phyloP scores from a whole-genome alignment of 2,113 vertebrate genomes.

The Brienomyrus longianalis region DNA sequence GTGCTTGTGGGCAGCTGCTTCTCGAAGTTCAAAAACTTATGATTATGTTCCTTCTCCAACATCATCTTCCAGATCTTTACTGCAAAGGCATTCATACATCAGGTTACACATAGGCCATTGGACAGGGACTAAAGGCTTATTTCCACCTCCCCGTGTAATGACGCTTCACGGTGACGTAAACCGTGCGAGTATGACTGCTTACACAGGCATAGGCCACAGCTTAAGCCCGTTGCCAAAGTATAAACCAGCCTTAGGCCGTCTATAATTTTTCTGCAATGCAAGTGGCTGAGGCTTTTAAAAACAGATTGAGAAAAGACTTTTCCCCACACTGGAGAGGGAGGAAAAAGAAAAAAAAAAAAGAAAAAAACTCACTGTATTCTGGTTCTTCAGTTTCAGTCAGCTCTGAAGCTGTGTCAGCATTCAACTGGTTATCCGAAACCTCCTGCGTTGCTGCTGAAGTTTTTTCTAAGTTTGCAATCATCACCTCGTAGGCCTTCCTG shows the following conservation, averaged over 20 bases:
- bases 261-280: background rate
- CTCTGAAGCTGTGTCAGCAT: slow-evolving; percentile 26
- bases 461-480: slow-evolving; percentile 65
- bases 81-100: slow-evolving; percentile 23
- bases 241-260: background rate
- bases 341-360: background rate
- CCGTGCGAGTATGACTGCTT: background rate
- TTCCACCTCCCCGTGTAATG: background rate
- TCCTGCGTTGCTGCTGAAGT: slow-evolving; percentile 26
- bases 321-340: background rate
- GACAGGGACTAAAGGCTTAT: background rate
- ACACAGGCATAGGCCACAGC: background rate
- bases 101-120: background rate
- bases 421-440: slow-evolving; percentile 17
- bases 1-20: slow-evolving; percentile 39
- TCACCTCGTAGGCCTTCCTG: slow-evolving; percentile 75
- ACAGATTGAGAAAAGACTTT: background rate
- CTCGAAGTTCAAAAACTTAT: slow-evolving; percentile 51
- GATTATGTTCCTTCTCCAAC: slow-evolving; percentile 55
- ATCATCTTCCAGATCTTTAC: slow-evolving; percentile 63
- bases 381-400: slow-evolving; percentile 59
- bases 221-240: background rate
- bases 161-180: background rate
- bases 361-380: slow-evolving; percentile 71
- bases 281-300: background rate